A percentile compares a stretch with the other conserved stretches of the same genome.
These are phyloP conservation scores for Lagothrix lagotricha DNA, from an alignment of 2,797 vertebrate species.

Conservation along the genomic window DNA sequence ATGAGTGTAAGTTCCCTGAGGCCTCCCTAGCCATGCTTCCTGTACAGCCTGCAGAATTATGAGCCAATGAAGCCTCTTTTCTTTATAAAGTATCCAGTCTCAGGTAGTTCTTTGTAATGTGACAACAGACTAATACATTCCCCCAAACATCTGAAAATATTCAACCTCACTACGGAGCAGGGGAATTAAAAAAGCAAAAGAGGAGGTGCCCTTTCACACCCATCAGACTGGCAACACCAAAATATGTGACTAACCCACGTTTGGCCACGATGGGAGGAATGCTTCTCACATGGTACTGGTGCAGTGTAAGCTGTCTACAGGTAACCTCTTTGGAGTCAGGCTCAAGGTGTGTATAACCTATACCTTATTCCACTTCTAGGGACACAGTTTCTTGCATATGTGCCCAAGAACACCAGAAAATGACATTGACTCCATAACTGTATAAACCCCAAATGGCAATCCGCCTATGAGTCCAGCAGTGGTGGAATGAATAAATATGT, in stretches of 20 bases:
- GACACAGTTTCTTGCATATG: neutral
- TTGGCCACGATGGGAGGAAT: neutral
- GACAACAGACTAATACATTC: neutral
- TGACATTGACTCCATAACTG: neutral
- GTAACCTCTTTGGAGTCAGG: neutral
- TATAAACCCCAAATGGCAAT: neutral
- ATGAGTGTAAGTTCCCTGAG: neutral
- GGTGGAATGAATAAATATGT: neutral
- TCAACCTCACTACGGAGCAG: neutral
- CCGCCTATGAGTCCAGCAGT: neutral
- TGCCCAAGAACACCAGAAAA: neutral
- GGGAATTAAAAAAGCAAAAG: neutral
- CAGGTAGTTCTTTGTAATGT: neutral
- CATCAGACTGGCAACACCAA: neutral
- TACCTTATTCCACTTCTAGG: neutral
- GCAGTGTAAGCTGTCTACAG: rapidly evolving
- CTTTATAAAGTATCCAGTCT: neutral
- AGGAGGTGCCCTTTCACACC: neutral
- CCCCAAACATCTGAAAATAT: neutral
- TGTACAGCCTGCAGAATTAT: neutral
- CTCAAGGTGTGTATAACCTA: neutral
- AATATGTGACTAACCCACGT: neutral
- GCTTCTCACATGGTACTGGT: neutral
- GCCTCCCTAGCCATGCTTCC: neutral
- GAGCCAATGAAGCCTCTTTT: neutral